A percentile compares a stretch with the other conserved stretches of the same genome.
Conservation (phyloP, 1,140 invertebrate species). For the Leucophenga varia region DNA sequence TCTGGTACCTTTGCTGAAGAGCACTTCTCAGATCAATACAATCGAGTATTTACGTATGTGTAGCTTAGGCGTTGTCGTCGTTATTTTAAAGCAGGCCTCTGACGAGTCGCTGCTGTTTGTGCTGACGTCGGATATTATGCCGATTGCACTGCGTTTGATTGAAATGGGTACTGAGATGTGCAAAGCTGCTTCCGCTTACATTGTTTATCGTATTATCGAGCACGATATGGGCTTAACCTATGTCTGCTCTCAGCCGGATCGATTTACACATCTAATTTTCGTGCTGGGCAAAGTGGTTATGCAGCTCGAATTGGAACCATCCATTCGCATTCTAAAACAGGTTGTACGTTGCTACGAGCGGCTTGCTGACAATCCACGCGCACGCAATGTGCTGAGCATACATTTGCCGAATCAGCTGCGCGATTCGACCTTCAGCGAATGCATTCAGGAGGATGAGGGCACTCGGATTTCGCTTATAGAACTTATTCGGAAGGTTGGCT, state of each 20-base stretch:
- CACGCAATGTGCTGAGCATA: slow-evolving; percentile 86
- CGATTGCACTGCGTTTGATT: slow-evolving; percentile 11
- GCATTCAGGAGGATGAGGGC: slow-evolving; percentile 65
- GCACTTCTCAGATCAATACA: slow-evolving; percentile 12
- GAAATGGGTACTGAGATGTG: slow-evolving; percentile 17
- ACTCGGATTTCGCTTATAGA: not conserved
- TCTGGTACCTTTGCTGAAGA: slow-evolving; percentile 18
- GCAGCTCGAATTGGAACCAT: slow-evolving; percentile 91
- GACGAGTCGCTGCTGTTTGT: slow-evolving; percentile 16
- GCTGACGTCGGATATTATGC: slow-evolving; percentile 15
- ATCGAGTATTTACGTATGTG: slow-evolving; percentile 23
- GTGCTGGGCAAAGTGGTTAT: slow-evolving; percentile 90
- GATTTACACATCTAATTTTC: slow-evolving; percentile 16
- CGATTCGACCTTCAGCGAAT: slow-evolving; percentile 88
- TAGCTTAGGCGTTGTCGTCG: slow-evolving; percentile 17
- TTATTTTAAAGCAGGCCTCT: slow-evolving; percentile 12
- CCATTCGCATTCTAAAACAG: slow-evolving; percentile 90
- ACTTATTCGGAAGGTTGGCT: slow-evolving; percentile 13
- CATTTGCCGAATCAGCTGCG: slow-evolving; percentile 93
- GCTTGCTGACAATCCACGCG: slow-evolving; percentile 92
- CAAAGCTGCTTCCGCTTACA: slow-evolving; percentile 14
- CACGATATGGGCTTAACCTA: slow-evolving; percentile 17
- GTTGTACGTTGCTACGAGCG: slow-evolving; percentile 94
- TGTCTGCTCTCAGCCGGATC: slow-evolving; percentile 5
- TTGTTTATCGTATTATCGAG: slow-evolving; percentile 17